Evolutionary conservation across 2,113 vertebrate species (phyloP), one percentile per base, ranked within the genome.

Genomic region (Aphelocoma coerulescens): DNA sequence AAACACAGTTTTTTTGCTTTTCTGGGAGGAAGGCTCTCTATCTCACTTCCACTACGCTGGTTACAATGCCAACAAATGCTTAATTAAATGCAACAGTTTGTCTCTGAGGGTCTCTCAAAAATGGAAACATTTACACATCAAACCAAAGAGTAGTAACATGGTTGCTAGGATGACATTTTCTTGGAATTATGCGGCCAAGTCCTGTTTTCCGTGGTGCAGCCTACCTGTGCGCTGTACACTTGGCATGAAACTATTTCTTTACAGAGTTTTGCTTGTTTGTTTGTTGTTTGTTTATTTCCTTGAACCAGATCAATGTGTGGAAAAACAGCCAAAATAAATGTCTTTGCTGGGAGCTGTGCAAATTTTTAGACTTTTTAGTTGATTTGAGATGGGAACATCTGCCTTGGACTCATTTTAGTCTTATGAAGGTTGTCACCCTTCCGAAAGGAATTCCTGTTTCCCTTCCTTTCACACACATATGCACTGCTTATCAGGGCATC

Each of bases 391-490:
- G 94, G 91, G 93, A 97, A 97, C 97, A 98, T 98, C 97, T 98
- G 96, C 94, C 89, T 85, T 80, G 68, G 92, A 79, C 82, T 88
- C 86, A 71, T 63, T 82, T 89, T 69, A 74, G 74, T 65, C 73
- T 89, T 92, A 83, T 69, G 76, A 94, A 95, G 90, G 94, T 91
- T 96, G 95, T 98, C 96, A 95, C 95, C 89, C 95, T 98, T 98
- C 98, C 94, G 41, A 96, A 96, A 97, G 97, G 97, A 98, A 98
- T 98, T 98, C 98, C 98, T 98, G 97, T 96, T 98, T 98, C 96
- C 94, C 69, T 97, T 97, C 92, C 96, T 97, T 95, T 97, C 96
- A 94, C 96, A 97, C 90, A 95, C 95, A 95, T 78, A 83, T 8
- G 17, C 66, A 61, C 2, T 61, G 76, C 71, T 97, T 97, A 96